Conservation (phyloP, 2,113 vertebrate species). For the Uria aalge region DNA sequence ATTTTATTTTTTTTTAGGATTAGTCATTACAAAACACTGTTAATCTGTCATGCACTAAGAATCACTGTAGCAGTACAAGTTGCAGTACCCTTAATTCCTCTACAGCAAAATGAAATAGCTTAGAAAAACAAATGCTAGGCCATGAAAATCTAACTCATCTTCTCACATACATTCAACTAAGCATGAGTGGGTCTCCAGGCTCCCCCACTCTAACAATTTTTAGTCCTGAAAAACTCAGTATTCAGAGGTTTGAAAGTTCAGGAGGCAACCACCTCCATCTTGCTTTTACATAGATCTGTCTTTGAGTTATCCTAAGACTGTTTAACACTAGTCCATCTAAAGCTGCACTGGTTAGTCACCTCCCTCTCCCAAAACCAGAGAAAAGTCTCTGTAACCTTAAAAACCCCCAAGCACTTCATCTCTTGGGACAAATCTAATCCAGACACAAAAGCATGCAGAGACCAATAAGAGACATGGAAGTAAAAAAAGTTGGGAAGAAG, state of each 20-base stretch:
- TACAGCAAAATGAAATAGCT: background rate
- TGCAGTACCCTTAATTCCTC: background rate
- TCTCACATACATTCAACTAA: background rate
- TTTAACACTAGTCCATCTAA: background rate
- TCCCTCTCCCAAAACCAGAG: background rate
- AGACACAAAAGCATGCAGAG: background rate
- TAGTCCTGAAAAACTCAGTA: background rate
- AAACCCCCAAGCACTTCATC: background rate
- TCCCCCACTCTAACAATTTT: background rate
- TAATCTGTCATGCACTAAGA: conserved; percentile 35
- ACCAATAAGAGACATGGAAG: background rate
- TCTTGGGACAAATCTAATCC: background rate
- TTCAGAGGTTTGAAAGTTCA: background rate
- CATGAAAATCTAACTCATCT: background rate
- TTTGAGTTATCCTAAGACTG: background rate
- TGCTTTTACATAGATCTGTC: background rate
- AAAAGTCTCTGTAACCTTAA: background rate
- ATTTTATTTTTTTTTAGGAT: conserved; percentile 8
- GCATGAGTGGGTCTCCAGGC: background rate
- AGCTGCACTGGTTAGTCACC: background rate
- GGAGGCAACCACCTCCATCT: background rate
- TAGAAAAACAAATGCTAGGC: background rate
- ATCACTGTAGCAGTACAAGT: background rate
- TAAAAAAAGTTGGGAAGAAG: background rate
- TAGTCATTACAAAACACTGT: conserved; percentile 41